Conservation (phyloP, 2,113 vertebrate species). For the Rhipidura dahli region DNA sequence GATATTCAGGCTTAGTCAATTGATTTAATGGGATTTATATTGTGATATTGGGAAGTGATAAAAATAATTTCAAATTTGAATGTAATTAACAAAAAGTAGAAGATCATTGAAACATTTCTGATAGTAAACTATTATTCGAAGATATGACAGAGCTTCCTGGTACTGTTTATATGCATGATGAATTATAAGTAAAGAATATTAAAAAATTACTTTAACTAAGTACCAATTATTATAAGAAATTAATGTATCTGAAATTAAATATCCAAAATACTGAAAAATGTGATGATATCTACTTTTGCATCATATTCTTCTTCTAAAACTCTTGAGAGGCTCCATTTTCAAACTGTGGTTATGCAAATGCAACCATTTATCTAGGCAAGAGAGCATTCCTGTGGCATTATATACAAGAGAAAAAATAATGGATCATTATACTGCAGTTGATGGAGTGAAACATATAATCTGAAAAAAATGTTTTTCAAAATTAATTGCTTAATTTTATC, state of each 20-base stretch:
- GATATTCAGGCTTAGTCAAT: neutral
- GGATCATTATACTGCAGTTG: neutral
- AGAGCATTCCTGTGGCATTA: neutral
- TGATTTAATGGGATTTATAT: neutral
- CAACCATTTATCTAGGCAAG: neutral
- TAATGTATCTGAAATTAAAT: neutral
- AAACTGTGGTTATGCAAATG: slow-evolving; percentile 12
- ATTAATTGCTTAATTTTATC: neutral
- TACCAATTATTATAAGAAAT: neutral
- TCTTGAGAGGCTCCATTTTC: neutral
- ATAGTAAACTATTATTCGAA: neutral
- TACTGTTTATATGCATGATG: neutral
- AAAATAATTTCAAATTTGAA: neutral
- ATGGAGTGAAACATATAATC: neutral
- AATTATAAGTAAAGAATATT: neutral
- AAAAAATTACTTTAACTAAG: neutral
- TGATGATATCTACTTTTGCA: neutral
- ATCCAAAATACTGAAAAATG: neutral
- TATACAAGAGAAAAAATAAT: neutral
- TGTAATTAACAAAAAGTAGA: slow-evolving; percentile 36
- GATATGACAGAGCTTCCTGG: neutral
- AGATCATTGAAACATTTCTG: neutral
- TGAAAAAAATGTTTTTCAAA: neutral
- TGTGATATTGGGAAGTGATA: neutral
- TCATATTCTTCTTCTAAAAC: neutral